Evolutionary conservation across 1,140 invertebrate species (phyloP).

Genomic region (Cotesia glomerata): DNA sequence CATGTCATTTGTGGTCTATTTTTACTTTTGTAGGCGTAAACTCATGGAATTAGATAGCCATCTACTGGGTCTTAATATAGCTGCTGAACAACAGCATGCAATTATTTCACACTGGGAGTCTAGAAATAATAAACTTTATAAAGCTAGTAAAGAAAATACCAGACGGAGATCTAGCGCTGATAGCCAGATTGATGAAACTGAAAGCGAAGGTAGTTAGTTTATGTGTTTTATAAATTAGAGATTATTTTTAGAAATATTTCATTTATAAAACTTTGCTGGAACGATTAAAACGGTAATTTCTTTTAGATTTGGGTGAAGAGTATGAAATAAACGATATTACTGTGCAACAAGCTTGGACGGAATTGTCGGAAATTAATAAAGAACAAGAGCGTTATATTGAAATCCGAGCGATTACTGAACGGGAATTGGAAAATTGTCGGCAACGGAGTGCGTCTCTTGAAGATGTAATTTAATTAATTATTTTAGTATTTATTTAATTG

Average conservation of each 20-base stretch:
- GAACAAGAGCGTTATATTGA: slow-evolving; percentile 83
- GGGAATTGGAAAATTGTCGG: slow-evolving; percentile 78
- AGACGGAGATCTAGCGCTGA: slow-evolving; percentile 62
- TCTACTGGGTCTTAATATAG: slow-evolving; percentile 80
- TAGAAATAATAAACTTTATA: slow-evolving; percentile 77
- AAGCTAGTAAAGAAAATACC: slow-evolving; percentile 60
- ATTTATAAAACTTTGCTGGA: neutral
- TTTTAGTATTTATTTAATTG: neutral
- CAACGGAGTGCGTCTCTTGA: slow-evolving; percentile 78
- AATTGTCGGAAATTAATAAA: slow-evolving; percentile 81
- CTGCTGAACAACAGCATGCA: slow-evolving; percentile 84
- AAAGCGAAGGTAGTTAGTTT: slow-evolving; percentile 57
- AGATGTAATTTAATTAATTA: slow-evolving; percentile 69
- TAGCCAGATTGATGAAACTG: slow-evolving; percentile 64
- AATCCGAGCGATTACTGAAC: slow-evolving; percentile 76
- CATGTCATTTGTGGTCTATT: slow-evolving; percentile 1
- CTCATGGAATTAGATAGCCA: slow-evolving; percentile 88
- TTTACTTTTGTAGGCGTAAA: slow-evolving; percentile 63
- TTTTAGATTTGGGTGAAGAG: slow-evolving; percentile 48
- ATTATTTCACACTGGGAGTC: slow-evolving; percentile 88
- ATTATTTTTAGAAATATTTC: neutral
- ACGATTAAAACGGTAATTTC: slow-evolving; percentile 2
- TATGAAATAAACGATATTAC: slow-evolving; percentile 72
- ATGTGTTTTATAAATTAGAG: neutral
- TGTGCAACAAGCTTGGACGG: slow-evolving; percentile 82